These are phyloP conservation scores for Epizoanthus illoricatus DNA, from an alignment of 92 coral and sea anemone species.

Conservation along the genomic window DNA sequence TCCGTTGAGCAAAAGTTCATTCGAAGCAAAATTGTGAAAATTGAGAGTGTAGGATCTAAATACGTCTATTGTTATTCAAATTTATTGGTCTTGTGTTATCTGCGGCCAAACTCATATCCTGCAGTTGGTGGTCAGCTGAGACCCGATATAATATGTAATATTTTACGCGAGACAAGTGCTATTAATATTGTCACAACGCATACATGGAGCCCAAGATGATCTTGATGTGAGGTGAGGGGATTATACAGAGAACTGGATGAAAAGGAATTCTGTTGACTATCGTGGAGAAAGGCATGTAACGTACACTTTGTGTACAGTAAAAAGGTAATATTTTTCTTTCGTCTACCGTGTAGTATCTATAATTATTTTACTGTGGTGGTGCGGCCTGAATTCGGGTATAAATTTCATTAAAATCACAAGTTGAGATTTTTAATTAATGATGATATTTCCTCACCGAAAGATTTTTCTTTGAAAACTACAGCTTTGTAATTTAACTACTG, in stretches of 20 bases:
- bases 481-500: neutral
- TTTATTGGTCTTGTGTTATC: conserved; percentile 28
- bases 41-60: conserved; percentile 12
- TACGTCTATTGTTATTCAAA: conserved; percentile 36
- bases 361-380: conserved; percentile 9
- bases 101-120: conserved; percentile 32
- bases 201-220: neutral
- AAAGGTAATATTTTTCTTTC: conserved; percentile 31
- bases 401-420: neutral
- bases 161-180: conserved; percentile 12
- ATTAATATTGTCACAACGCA: conserved; percentile 10
- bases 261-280: conserved; percentile 1
- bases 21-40: conserved; percentile 7
- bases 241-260: neutral
- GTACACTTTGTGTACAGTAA: conserved; percentile 10
- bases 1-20: neutral
- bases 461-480: neutral
- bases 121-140: conserved; percentile 13
- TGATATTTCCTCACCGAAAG: neutral
- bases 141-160: conserved; percentile 17
- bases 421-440: conserved; percentile 9
- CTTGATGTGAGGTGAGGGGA: neutral
- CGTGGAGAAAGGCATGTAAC: conserved; percentile 18
- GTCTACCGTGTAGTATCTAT: conserved; percentile 10
- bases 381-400: neutral